Evolutionary conservation across 1,140 invertebrate species (phyloP), one percentile per base, ranked within the genome.

Genomic region (Drosophila parabipectinata): DNA sequence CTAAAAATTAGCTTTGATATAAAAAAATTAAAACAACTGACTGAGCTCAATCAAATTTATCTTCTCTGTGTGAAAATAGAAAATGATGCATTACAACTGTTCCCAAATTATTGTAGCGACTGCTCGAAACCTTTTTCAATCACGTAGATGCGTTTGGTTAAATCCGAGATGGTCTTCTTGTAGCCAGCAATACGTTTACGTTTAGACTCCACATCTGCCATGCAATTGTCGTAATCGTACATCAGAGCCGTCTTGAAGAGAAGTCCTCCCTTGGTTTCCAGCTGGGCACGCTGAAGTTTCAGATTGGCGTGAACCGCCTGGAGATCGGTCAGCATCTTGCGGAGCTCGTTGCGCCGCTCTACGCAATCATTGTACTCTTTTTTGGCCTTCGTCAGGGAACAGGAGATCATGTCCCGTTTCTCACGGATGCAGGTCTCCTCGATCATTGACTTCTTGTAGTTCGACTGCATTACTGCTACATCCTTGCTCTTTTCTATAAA

Each of bases 391-490:
- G 10, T 1, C 18, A 71, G 44, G 18, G n/a, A 39, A 4, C 34
- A 48, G 15, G 32, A 6, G n/a, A 71, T 57, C 67, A 71, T 71
- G 32, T 69, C 66, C 18, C 52, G 21, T 26, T 71, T 71, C 32
- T 71, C 67, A 5, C 64, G 41, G 9, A 57, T 21, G 64, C 67
- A 71, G 2, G 64, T 71, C 32, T 71, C 66, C 66, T 71, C 67
- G 18, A 71, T 69, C 44, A 57, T 55, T 0, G 66, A 69, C 51
- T 71, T 71, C 8, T 71, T 71, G 26, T 71, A 71, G n/a, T 71
- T 48, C 1, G 10, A 24, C 32, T 71, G 67, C 67, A 71, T 71
- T 7, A 57, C 51, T 18, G 14, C 4, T 8, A 71, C 67, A 26
- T 69, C 67, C 34, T 71, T 71, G 67, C 32, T 8, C 18, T 57